phyloP scores from a whole-genome alignment of 2,113 vertebrate genomes.

The Chlamydotis undulata region DNA sequence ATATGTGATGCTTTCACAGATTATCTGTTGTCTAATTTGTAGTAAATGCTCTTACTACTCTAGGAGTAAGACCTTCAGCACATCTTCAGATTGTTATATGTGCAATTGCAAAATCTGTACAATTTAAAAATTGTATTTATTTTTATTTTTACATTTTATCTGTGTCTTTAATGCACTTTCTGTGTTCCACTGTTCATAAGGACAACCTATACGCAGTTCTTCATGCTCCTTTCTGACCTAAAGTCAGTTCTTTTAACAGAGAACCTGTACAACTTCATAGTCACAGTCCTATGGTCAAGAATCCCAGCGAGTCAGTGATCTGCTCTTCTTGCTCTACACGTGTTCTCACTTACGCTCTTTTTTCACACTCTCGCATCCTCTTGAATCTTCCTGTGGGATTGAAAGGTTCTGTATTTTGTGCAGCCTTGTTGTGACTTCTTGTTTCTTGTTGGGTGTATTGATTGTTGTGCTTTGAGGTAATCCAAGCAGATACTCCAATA shows the following conservation, averaged over 20 bases:
- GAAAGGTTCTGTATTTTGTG: not conserved
- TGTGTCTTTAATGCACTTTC: not conserved
- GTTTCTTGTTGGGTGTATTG: not conserved
- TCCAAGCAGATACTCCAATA: not conserved
- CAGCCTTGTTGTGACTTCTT: not conserved
- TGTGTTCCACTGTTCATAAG: not conserved
- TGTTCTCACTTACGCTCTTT: not conserved
- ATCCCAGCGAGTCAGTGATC: not conserved
- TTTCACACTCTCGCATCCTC: not conserved
- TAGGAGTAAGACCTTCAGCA: not conserved
- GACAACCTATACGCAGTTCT: not conserved
- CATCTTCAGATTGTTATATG: not conserved
- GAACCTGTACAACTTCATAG: not conserved
- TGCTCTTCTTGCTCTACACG: fast-evolving
- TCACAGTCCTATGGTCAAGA: not conserved
- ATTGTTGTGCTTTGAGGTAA: not conserved
- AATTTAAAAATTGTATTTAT: not conserved
- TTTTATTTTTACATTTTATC: not conserved
- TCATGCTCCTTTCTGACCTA: not conserved
- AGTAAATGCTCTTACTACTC: not conserved
- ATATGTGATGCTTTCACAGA: not conserved
- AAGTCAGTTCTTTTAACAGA: not conserved
- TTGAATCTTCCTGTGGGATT: not conserved
- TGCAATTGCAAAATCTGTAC: not conserved
- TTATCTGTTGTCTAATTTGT: not conserved